phyloP scores from a whole-genome alignment of 2,888 invertebrate genomes.

The Pteria penguin region DNA sequence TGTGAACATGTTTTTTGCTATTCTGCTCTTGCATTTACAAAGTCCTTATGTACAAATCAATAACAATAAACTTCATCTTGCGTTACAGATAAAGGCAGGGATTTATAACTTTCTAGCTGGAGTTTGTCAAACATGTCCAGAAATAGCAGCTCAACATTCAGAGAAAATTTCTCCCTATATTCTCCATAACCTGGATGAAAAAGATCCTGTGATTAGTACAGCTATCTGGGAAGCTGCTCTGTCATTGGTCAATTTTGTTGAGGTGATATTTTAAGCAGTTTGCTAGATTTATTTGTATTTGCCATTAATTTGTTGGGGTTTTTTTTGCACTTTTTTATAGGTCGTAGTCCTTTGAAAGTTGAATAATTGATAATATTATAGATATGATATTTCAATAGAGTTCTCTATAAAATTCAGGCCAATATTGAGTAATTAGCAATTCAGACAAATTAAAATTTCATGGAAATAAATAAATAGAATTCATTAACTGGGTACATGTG shows the following conservation, averaged over 20 bases:
- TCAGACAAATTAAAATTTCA: too few relatives aligned
- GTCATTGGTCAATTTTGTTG: conserved; percentile 79
- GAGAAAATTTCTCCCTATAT: conserved; percentile 83
- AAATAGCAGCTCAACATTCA: conserved; percentile 83
- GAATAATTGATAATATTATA: too few relatives aligned
- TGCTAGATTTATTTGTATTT: too few relatives aligned
- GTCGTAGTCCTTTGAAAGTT: too few relatives aligned
- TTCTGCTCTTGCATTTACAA: background rate
- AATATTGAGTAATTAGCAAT: too few relatives aligned
- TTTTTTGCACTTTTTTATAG: too few relatives aligned
- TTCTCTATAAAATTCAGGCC: too few relatives aligned
- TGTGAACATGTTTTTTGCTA: conserved; percentile 16
- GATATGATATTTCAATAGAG: too few relatives aligned
- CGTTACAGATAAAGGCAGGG: conserved; percentile 81
- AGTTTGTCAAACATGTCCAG: conserved; percentile 83
- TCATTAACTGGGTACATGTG: too few relatives aligned
- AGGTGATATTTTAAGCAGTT: conserved; percentile 51
- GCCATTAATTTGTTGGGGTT: too few relatives aligned
- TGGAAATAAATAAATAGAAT: too few relatives aligned
- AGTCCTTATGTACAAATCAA: background rate
- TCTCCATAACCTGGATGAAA: conserved; percentile 86
- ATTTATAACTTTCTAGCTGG: conserved; percentile 85
- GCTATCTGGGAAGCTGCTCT: conserved; percentile 89
- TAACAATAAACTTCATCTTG: background rate
- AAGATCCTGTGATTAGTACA: conserved; percentile 85